Evolutionary conservation across 1,140 invertebrate genomes (phyloP).

Genomic region (Drosophila watanabei): DNA sequence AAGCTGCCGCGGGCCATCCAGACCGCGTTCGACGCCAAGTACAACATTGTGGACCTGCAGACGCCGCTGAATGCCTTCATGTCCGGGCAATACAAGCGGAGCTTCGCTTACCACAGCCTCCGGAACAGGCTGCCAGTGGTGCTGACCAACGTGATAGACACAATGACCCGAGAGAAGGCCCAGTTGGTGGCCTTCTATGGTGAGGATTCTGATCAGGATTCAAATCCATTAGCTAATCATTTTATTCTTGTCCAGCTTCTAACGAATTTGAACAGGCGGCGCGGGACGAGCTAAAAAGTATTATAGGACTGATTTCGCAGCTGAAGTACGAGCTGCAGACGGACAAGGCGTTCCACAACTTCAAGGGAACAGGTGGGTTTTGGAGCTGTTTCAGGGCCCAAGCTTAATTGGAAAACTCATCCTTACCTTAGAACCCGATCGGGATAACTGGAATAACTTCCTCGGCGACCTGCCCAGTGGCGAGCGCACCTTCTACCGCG

Average conservation of each 20-base stretch:
- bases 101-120: slow-evolving; percentile 94
- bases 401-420: neutral
- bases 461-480: slow-evolving; percentile 76
- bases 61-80: slow-evolving; percentile 66
- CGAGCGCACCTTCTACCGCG: slow-evolving; percentile 91
- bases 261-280: slow-evolving; percentile 85
- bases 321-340: slow-evolving; percentile 97
- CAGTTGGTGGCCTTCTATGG: slow-evolving; percentile 89
- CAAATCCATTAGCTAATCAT: neutral
- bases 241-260: slow-evolving; percentile 20
- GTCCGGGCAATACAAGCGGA: slow-evolving; percentile 86
- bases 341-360: slow-evolving; percentile 91
- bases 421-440: slow-evolving; percentile 77
- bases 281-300: slow-evolving; percentile 90
- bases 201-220: slow-evolving; percentile 62
- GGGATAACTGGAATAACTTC: slow-evolving; percentile 86
- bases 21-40: slow-evolving; percentile 76
- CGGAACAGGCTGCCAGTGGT: slow-evolving; percentile 96
- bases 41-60: slow-evolving; percentile 73
- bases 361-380: slow-evolving; percentile 82
- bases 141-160: slow-evolving; percentile 95
- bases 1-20: slow-evolving; percentile 38
- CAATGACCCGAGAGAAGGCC: slow-evolving; percentile 90
- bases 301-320: slow-evolving; percentile 93
- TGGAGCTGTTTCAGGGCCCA: neutral